Conservation (phyloP, 2,113 vertebrate species). For the Tachysurus vachellii region DNA sequence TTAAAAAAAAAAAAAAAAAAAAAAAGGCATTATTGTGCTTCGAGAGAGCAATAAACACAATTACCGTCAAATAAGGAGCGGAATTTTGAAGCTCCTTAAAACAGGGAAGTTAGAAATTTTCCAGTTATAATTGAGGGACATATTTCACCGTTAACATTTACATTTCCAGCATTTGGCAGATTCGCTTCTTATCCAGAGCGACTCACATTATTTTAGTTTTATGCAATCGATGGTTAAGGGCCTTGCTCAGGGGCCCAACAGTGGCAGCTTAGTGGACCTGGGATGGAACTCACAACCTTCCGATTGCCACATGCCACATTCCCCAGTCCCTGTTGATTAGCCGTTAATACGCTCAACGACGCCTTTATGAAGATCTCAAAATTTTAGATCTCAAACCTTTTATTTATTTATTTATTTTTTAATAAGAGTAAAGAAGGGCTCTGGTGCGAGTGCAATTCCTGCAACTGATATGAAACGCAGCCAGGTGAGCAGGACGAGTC, state of each 20-base stretch:
- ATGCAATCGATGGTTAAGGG: too few species aligned
- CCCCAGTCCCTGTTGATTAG: too few species aligned
- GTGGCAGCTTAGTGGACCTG: too few species aligned
- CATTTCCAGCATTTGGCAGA: too few species aligned
- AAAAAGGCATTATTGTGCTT: background rate
- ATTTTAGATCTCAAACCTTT: too few species aligned
- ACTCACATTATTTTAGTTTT: too few species aligned
- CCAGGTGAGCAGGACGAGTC: constrained; percentile 42
- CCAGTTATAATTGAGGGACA: background rate
- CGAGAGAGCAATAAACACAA: background rate
- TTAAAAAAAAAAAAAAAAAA: background rate
- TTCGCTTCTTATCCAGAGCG: too few species aligned
- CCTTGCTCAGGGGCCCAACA: too few species aligned
- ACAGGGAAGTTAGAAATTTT: background rate
- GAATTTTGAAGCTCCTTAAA: background rate
- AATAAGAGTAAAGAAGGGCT: constrained; percentile 3
- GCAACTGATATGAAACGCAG: constrained; percentile 27
- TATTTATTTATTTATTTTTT: background rate
- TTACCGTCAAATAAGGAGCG: background rate
- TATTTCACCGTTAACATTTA: too few species aligned
- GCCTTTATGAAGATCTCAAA: background rate
- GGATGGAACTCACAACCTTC: too few species aligned
- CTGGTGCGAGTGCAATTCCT: constrained; percentile 17
- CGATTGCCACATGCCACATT: background rate
- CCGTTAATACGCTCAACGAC: constrained; percentile 41